These are phyloP conservation scores for Agrypnus murinus DNA, from an alignment of 2,888 invertebrate species.

Conservation along the genomic window DNA sequence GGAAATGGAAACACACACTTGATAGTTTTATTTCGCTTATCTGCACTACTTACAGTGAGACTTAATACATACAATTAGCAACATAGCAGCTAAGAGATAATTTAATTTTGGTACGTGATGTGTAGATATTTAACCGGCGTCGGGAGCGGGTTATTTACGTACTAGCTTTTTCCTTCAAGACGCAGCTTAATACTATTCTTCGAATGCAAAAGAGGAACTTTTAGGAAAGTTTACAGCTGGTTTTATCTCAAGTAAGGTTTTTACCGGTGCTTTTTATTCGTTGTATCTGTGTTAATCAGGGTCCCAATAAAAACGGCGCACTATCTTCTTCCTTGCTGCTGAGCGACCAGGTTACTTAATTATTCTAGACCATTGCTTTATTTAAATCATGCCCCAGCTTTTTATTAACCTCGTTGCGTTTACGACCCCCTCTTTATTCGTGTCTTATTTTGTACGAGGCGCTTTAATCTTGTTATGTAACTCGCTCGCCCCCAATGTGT, in stretches of 20 bases:
- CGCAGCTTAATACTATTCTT: conserved; percentile 24
- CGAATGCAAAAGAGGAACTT: conserved; percentile 26
- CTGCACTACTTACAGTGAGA: background rate
- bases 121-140: conserved; percentile 21
- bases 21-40: conserved; percentile 19
- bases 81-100: conserved; percentile 22
- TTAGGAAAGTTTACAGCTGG: conserved; percentile 28
- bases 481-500: conserved; percentile 45
- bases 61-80: conserved; percentile 24
- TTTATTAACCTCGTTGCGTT: conserved; percentile 36
- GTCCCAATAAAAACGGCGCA: conserved; percentile 52
- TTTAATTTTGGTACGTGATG: conserved; percentile 28
- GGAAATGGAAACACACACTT: background rate
- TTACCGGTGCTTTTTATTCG: conserved; percentile 52
- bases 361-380: conserved; percentile 50
- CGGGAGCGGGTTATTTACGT: conserved; percentile 12
- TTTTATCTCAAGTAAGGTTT: conserved; percentile 41
- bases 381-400: conserved; percentile 46
- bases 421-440: conserved; percentile 27
- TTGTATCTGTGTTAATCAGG: conserved; percentile 54
- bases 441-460: conserved; percentile 31
- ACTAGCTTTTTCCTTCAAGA: background rate
- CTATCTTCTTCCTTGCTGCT: conserved; percentile 51
- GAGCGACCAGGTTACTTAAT: conserved; percentile 51
- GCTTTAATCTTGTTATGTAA: conserved; percentile 54